Percentiles rank a stretch among this genome's conserved stretches.
Evolutionary conservation across 2,888 invertebrate species (phyloP).

Genomic region (Drosophila anomelani): DNA sequence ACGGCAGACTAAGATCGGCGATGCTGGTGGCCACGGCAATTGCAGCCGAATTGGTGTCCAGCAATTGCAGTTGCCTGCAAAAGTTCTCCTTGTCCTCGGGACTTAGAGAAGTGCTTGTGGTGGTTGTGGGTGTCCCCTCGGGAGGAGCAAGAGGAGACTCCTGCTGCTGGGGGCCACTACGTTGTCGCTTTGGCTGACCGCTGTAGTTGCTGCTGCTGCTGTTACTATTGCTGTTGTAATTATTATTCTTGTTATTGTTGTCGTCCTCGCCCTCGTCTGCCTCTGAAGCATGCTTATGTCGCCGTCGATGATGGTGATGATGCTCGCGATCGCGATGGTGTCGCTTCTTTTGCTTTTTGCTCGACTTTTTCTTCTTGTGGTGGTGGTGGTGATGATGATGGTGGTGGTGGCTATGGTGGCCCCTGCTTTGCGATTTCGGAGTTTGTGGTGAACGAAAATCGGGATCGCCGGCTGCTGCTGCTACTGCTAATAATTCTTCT

Average conservation of each 20-base stretch:
- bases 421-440: slow-evolving; percentile 62
- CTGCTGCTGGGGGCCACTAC: slow-evolving; percentile 42
- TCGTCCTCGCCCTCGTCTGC: slow-evolving; percentile 54
- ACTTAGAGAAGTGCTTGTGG: slow-evolving; percentile 65
- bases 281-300: slow-evolving; percentile 78
- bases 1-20: slow-evolving; percentile 68
- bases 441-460: slow-evolving; percentile 63
- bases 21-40: slow-evolving; percentile 76
- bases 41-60: slow-evolving; percentile 69
- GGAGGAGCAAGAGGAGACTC: slow-evolving; percentile 28
- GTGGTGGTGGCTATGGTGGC: slow-evolving; percentile 34
- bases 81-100: slow-evolving; percentile 83
- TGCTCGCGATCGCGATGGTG: slow-evolving; percentile 66
- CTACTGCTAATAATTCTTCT: slow-evolving; percentile 50
- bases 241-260: slow-evolving; percentile 43
- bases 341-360: slow-evolving; percentile 81
- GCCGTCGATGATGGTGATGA: slow-evolving; percentile 68
- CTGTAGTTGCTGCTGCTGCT: slow-evolving; percentile 43
- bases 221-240: slow-evolving; percentile 44
- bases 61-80: slow-evolving; percentile 72
- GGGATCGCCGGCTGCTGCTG: slow-evolving; percentile 17
- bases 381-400: slow-evolving; percentile 57
- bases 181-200: slow-evolving; percentile 49
- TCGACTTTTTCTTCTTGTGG: slow-evolving; percentile 81
- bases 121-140: slow-evolving; percentile 3